Evolutionary conservation across 2,797 vertebrate species (phyloP).

Genomic region (Hipposideros larvatus): DNA sequence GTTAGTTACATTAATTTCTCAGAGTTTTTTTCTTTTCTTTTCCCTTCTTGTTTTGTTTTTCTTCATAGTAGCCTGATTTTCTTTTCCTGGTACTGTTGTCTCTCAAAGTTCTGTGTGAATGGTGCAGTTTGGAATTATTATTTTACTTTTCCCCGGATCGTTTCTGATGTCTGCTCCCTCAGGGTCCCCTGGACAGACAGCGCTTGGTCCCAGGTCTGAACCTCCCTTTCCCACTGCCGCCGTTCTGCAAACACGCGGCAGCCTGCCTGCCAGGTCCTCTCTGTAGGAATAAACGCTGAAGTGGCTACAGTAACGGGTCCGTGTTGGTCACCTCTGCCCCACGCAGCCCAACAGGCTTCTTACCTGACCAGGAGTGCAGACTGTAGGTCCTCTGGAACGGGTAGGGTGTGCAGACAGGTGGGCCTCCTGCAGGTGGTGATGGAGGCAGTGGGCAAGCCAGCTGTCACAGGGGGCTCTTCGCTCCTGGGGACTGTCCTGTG

Average conservation of each 20-base stretch:
- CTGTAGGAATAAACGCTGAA: rapidly evolving
- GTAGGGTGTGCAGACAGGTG: too few species aligned
- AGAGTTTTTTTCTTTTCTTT: not conserved
- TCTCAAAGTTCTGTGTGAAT: not conserved
- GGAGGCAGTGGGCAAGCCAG: rapidly evolving
- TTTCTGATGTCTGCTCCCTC: too few species aligned
- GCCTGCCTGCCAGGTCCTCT: not conserved
- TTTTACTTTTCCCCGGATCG: not conserved
- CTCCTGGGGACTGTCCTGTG: rapidly evolving
- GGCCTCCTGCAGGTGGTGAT: not conserved
- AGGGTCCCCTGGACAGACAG: rapidly evolving
- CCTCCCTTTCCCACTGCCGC: not conserved
- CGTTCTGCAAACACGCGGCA: not conserved
- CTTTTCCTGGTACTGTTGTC: rapidly evolving
- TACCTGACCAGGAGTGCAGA: rapidly evolving
- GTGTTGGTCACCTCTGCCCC: rapidly evolving
- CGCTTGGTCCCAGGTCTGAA: not conserved
- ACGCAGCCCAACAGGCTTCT: not conserved
- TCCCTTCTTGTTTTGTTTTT: rapidly evolving
- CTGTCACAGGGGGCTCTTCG: rapidly evolving
- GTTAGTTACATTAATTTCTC: rapidly evolving
- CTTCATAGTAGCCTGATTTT: rapidly evolving
- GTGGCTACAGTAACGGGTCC: rapidly evolving
- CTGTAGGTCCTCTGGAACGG: not conserved
- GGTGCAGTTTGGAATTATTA: not conserved